These are phyloP conservation scores for Crossaster papposus DNA, from an alignment of 53 echinoderm and acorn worm genomes.

Conservation along the genomic window DNA sequence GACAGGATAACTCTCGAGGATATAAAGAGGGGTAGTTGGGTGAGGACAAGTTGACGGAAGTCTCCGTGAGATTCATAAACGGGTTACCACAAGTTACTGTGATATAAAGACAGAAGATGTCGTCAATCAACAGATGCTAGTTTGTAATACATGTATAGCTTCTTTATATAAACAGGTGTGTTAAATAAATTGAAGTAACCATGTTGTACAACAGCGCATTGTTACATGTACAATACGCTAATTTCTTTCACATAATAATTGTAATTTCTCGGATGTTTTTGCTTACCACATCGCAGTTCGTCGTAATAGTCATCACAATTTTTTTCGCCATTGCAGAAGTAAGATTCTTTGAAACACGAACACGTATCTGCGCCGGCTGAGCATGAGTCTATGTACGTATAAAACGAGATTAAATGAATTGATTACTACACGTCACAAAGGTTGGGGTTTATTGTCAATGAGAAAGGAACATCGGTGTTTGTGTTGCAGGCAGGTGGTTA, in stretches of 20 bases:
- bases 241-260: neutral
- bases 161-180: too few species aligned
- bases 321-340: slow-evolving; percentile 21
- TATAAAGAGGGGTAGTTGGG: slow-evolving; percentile 29
- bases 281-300: slow-evolving; percentile 45
- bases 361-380: neutral
- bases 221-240: neutral
- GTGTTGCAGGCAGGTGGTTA: too few species aligned
- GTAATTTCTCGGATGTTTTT: neutral
- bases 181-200: too few species aligned
- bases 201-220: neutral
- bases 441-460: too few species aligned
- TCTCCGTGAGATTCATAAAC: slow-evolving; percentile 16
- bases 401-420: neutral
- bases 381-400: neutral
- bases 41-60: slow-evolving; percentile 17
- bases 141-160: neutral
- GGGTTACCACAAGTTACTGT: slow-evolving; percentile 44
- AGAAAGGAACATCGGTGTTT: too few species aligned
- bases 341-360: slow-evolving; percentile 8
- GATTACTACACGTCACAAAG: too few species aligned
- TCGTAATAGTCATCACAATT: slow-evolving; percentile 35
- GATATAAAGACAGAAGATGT: neutral
- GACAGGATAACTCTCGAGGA: slow-evolving; percentile 20
- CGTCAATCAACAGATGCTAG: neutral